Evolutionary conservation across 2,888 invertebrate genomes (phyloP).

Genomic region (Coenonympha arcania): DNA sequence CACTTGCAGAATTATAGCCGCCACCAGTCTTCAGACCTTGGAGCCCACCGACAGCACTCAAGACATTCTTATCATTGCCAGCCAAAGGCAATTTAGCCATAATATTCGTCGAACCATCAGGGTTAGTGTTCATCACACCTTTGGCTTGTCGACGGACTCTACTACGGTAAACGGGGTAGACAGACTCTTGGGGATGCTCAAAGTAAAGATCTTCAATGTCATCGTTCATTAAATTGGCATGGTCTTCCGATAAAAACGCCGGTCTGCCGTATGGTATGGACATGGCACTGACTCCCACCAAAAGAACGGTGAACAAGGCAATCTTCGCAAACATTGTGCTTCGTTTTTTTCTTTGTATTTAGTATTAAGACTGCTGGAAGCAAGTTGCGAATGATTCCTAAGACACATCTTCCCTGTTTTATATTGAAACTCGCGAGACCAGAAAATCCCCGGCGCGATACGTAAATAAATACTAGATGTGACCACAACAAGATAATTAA

Average conservation of each 20-base stretch:
- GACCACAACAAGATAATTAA: too few species aligned
- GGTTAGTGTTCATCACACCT: conserved; percentile 29
- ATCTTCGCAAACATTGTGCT: conserved; percentile 20
- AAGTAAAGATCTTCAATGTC: conserved; percentile 23
- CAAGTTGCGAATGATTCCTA: conserved; percentile 13
- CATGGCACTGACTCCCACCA: conserved; percentile 17
- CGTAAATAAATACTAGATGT: conserved; percentile 4
- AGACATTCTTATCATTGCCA: conserved; percentile 27
- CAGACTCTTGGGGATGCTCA: conserved; percentile 23
- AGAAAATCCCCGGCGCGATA: conserved; percentile 16
- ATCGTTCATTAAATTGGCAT: conserved; percentile 7
- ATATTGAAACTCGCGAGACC: conserved; percentile 10
- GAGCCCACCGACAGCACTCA: conserved; percentile 31
- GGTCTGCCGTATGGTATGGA: conserved; percentile 12
- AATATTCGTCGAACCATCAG: conserved; percentile 31
- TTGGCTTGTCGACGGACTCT: conserved; percentile 30
- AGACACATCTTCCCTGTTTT: conserved; percentile 1
- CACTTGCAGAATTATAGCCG: conserved; percentile 31
- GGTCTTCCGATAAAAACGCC: conserved; percentile 11
- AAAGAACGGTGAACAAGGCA: conserved; percentile 6
- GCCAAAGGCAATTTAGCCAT: conserved; percentile 30
- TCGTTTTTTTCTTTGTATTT: not conserved
- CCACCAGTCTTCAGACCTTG: conserved; percentile 27
- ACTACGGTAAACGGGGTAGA: conserved; percentile 18
- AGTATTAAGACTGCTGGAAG: not conserved